These are phyloP conservation scores for Trachelus tabidus DNA, from an alignment of 2,888 invertebrate genomes.

Conservation along the genomic window DNA sequence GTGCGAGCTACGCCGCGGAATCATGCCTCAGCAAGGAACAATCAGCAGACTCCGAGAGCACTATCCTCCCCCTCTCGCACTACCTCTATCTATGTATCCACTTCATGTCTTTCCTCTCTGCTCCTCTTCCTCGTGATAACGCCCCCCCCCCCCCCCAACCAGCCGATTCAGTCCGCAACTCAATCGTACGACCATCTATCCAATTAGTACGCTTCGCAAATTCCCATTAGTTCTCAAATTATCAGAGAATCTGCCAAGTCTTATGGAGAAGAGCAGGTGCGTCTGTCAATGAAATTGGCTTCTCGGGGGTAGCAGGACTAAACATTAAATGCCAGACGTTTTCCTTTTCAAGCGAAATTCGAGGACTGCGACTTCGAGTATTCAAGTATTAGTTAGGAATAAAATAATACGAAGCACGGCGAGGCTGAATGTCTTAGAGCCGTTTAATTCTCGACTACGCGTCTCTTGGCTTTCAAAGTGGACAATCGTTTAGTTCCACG, in stretches of 20 bases:
- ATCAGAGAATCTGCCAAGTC: slow-evolving; percentile 36
- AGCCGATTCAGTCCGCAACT: neutral
- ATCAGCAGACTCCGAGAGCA: slow-evolving; percentile 18
- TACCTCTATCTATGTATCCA: slow-evolving; percentile 2
- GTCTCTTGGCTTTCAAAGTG: too few species aligned
- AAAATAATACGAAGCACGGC: too few species aligned
- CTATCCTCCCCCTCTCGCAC: slow-evolving; percentile 17
- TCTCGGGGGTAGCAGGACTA: too few species aligned
- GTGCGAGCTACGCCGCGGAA: neutral
- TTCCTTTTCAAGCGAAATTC: too few species aligned
- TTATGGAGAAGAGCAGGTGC: slow-evolving; percentile 1
- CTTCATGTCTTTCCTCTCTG: slow-evolving; percentile 12
- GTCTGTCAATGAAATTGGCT: slow-evolving; percentile 1
- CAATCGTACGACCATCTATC: slow-evolving; percentile 45
- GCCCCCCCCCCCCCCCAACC: neutral
- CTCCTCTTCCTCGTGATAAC: slow-evolving; percentile 19
- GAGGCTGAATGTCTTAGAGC: too few species aligned
- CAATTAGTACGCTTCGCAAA: slow-evolving; percentile 56
- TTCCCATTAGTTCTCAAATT: slow-evolving; percentile 50
- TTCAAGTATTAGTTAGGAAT: too few species aligned
- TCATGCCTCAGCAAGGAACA: too few species aligned
- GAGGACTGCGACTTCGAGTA: too few species aligned
- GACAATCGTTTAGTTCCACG: too few species aligned
- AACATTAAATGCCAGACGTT: too few species aligned
- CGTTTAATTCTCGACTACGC: too few species aligned